phyloP scores from a whole-genome alignment of 1,140 invertebrate genomes.

The Drosophila kurseongensis region DNA sequence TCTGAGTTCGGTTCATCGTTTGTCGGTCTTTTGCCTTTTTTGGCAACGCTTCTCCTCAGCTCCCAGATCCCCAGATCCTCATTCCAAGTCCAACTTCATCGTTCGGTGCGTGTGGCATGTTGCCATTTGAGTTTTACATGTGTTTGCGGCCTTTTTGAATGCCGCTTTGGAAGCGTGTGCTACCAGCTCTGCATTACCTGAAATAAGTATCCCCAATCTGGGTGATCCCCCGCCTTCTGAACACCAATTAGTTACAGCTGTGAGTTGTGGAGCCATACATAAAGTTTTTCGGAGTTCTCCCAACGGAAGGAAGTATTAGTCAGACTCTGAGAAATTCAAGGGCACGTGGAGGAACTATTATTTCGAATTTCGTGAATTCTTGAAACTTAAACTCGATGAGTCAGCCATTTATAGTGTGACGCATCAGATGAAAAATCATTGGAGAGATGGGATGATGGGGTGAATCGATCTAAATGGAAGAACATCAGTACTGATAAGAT shows the following conservation, averaged over 20 bases:
- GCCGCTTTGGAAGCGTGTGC: slow-evolving; percentile 50
- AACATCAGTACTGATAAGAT: slow-evolving; percentile 16
- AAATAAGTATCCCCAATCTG: slow-evolving; percentile 19
- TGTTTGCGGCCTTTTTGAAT: slow-evolving; percentile 77
- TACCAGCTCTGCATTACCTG: slow-evolving; percentile 40
- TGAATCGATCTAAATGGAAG: slow-evolving; percentile 2
- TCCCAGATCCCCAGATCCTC: slow-evolving; percentile 13
- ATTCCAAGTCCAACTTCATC: slow-evolving; percentile 41
- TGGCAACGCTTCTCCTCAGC: slow-evolving; percentile 38
- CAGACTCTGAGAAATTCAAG: slow-evolving; percentile 58
- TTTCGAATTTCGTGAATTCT: slow-evolving; percentile 59
- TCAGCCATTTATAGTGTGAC: slow-evolving; percentile 51
- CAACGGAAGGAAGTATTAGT: slow-evolving; percentile 79
- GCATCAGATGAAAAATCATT: slow-evolving; percentile 25
- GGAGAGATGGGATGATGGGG: background rate
- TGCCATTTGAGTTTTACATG: slow-evolving; percentile 82
- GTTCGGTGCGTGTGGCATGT: slow-evolving; percentile 76
- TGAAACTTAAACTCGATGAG: slow-evolving; percentile 52
- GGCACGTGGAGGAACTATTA: slow-evolving; percentile 39
- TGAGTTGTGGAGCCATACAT: slow-evolving; percentile 12
- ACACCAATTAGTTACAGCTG: slow-evolving; percentile 71
- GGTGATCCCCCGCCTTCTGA: slow-evolving; percentile 10
- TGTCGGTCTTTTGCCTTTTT: slow-evolving; percentile 73
- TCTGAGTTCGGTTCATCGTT: slow-evolving; percentile 53
- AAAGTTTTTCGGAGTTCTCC: background rate